phyloP scores from a whole-genome alignment of 2,888 invertebrate species.

The Zele albiditarsus region DNA sequence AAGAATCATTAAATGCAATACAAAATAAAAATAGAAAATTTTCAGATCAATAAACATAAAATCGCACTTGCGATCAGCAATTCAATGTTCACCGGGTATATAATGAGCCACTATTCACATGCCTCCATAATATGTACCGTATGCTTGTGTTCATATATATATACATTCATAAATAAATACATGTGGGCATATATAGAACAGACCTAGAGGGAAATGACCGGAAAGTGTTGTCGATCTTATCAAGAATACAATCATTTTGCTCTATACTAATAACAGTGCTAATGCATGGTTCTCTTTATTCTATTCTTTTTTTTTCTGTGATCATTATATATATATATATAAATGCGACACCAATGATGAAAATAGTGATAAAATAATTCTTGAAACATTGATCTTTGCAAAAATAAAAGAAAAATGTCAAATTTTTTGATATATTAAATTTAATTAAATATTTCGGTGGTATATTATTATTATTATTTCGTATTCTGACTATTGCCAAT shows the following conservation, averaged over 20 bases:
- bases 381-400: too few species aligned
- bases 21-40: neutral
- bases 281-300: neutral
- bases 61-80: neutral
- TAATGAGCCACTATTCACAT: neutral
- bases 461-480: too few species aligned
- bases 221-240: neutral
- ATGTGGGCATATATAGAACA: neutral
- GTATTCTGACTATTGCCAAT: too few species aligned
- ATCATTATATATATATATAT: too few species aligned
- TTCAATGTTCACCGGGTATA: neutral
- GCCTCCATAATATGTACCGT: neutral
- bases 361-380: too few species aligned
- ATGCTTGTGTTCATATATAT: neutral
- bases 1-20: neutral
- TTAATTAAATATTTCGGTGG: too few species aligned
- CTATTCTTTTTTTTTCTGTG: neutral
- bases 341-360: too few species aligned
- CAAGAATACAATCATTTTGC: neutral
- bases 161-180: neutral
- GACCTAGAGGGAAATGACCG: neutral
- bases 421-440: too few species aligned
- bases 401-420: too few species aligned
- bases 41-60: slow-evolving; percentile 2
- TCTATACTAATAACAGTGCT: neutral